These are phyloP conservation scores for Pygmarrhopalites habei DNA, from an alignment of 1,140 invertebrate species.

Conservation along the genomic window DNA sequence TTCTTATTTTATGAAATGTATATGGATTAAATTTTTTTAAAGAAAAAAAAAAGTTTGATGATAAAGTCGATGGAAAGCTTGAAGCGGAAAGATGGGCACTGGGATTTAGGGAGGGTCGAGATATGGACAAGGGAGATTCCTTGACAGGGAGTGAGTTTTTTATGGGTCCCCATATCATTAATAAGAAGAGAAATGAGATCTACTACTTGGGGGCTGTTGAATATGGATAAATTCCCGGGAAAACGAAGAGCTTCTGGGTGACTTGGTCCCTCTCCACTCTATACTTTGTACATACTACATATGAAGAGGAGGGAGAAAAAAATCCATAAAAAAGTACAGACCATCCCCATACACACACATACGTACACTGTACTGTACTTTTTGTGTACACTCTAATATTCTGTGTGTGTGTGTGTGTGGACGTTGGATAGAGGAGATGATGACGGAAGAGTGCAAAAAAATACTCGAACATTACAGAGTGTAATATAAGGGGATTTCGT, in stretches of 20 bases:
- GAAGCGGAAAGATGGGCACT: neutral
- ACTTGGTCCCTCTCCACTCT: neutral
- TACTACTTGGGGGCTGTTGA: slow-evolving; percentile 23
- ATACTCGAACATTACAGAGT: neutral
- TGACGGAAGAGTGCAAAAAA: neutral
- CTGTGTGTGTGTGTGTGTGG: too few relatives aligned
- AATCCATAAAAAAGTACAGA: slow-evolving; percentile 21
- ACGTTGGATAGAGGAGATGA: too few relatives aligned
- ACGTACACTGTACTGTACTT: neutral
- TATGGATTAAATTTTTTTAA: slow-evolving; percentile 11
- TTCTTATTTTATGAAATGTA: neutral
- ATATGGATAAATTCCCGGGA: slow-evolving; percentile 32
- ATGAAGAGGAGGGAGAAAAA: slow-evolving; percentile 18
- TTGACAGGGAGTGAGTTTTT: slow-evolving; percentile 31
- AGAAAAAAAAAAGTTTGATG: slow-evolving; percentile 1
- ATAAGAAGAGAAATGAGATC: slow-evolving; percentile 36
- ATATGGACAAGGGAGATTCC: slow-evolving; percentile 33
- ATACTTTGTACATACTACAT: neutral
- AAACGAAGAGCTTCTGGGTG: slow-evolving; percentile 17
- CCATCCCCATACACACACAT: too few relatives aligned
- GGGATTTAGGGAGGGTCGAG: slow-evolving; percentile 5
- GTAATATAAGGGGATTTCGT: slow-evolving; percentile 23
- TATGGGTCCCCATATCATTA: slow-evolving; percentile 35
- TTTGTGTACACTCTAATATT: too few relatives aligned
- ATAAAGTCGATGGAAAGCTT: neutral